phyloP scores from a whole-genome alignment of 1,140 invertebrate genomes.

The Papilio helenus region DNA sequence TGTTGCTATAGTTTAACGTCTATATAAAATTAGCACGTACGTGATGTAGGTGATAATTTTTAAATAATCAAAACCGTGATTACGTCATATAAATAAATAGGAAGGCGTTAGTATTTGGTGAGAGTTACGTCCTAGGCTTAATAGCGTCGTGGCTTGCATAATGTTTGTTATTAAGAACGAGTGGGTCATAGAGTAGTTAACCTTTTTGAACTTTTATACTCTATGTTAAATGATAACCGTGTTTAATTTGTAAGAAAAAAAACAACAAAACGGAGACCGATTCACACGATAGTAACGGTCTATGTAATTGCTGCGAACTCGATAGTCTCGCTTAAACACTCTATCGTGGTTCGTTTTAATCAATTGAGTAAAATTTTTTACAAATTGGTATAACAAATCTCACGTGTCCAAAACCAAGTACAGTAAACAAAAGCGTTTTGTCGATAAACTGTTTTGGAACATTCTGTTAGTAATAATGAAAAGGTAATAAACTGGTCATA shows the following conservation, averaged over 20 bases:
- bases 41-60: not conserved
- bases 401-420: not conserved
- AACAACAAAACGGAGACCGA: not conserved
- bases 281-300: constrained; percentile 10
- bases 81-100: not conserved
- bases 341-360: constrained; percentile 6
- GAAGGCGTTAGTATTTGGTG: not conserved
- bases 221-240: not conserved
- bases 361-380: not conserved
- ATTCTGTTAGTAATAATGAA: too few species aligned
- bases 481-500: too few species aligned
- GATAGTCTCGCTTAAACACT: constrained; percentile 1
- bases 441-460: not conserved
- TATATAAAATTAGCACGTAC: not conserved
- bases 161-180: not conserved
- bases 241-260: constrained; percentile 6
- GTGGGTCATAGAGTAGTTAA: not conserved
- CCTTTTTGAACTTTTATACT: not conserved
- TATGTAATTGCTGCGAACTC: constrained; percentile 4
- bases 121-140: not conserved
- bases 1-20: not conserved
- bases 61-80: not conserved
- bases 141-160: not conserved
- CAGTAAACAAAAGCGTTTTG: not conserved
- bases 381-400: not conserved